Evolutionary conservation across 2,888 invertebrate species (phyloP).

Genomic region (Sialis fuliginosa): DNA sequence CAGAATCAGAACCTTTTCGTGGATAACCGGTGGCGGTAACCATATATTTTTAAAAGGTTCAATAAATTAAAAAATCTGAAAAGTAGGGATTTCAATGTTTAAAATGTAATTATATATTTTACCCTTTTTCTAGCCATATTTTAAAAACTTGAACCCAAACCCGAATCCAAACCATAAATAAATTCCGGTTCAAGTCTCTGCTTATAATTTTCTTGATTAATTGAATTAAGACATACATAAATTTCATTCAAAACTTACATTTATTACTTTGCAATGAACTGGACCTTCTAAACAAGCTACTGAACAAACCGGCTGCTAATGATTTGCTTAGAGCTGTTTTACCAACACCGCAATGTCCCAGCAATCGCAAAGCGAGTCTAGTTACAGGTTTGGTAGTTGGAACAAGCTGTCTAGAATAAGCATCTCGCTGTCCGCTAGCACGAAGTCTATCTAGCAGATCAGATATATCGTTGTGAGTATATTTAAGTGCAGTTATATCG

Average conservation of each 20-base stretch:
- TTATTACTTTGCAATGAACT: constrained; percentile 27
- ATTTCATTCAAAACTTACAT: constrained; percentile 17
- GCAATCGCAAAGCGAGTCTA: constrained; percentile 46
- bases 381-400: constrained; percentile 35
- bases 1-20: too few relatives aligned
- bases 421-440: constrained; percentile 29
- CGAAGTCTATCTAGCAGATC: constrained; percentile 45
- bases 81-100: too few relatives aligned
- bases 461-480: constrained; percentile 50
- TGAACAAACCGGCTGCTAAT: constrained; percentile 46
- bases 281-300: constrained; percentile 42
- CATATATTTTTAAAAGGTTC: too few relatives aligned
- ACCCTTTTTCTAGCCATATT: too few relatives aligned
- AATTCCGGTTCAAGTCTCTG: too few relatives aligned
- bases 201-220: not conserved
- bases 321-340: constrained; percentile 49
- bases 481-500: constrained; percentile 59
- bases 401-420: constrained; percentile 36
- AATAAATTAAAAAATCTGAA: too few relatives aligned
- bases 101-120: too few relatives aligned
- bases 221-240: not conserved
- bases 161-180: too few relatives aligned
- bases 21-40: too few relatives aligned
- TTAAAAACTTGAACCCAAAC: too few relatives aligned
- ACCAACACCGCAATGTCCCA: constrained; percentile 57